Evolutionary conservation across 2,888 invertebrate species (phyloP), one percentile per base, ranked within the genome.

Genomic region (Diaprepes abbreviatus): DNA sequence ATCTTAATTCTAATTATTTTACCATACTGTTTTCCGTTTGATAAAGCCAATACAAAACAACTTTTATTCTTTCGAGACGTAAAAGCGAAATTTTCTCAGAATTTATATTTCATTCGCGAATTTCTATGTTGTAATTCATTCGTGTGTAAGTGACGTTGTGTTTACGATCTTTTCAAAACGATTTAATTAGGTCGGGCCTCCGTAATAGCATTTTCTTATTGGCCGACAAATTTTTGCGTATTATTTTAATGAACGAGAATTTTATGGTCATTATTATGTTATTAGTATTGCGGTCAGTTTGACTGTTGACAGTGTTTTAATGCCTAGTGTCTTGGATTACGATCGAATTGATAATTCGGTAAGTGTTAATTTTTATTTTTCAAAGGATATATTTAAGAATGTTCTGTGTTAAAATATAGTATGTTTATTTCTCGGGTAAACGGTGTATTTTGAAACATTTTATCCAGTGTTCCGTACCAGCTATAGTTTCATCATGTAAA

Each of bases 161-260:
- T 50, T 50, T 50, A 50, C n/a, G 16, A 16, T 50, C 48, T 50
- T 14, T 31, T 31, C 28, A 28, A 50, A 28, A 50, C 28, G 1
- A 50, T 28, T 50, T 50, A 50, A 50, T 50, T 28, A 21, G 48
- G 48, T 50, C 48, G 48, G 28, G 48, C 48, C 48, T 50, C 28
- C 28, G 28, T 16, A 16, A 12, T 31, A 19, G 7, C 0, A 14
- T 3, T 14, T 6, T 16, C 1, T 28, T 28, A 50, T 50, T 50
- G 48, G 48, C 28, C 9, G 6, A 28, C 9, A 16, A 28, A 31
- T 31, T 45, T 45, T 5, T 50, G 48, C 16, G 28, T 50, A 14
- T 28, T 14, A 31, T 6, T 50, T 9, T 28, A 28, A 16, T 14
- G 28, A 28, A 14, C 24, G 5, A 14, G 12, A 17, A 28, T 28